Base-by-base conservation (phyloP, 2,113 vertebrate species). In the Phaetusa simplex region DNA sequence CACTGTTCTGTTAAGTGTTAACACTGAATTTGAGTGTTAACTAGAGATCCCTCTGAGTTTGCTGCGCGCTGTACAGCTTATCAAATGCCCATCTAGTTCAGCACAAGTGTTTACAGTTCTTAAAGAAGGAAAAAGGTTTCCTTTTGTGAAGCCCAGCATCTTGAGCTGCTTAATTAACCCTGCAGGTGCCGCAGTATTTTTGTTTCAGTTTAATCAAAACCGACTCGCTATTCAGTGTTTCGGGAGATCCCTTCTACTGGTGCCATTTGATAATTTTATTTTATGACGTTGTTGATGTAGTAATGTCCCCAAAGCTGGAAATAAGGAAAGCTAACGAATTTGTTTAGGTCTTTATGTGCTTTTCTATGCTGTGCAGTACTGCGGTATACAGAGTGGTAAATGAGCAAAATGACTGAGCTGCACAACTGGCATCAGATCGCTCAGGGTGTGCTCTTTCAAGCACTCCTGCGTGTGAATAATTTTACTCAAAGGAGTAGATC, bases 1-100 rank as follows among this genome's bases (percentile, higher is more conserved):
- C 98, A 82, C 96, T 97, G 98, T 98, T 98, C 97, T 97, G 96
- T 97, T 97, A 98, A 98, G 99, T 98, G 98, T 98, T 98, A 98
- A 98, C 98, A 96, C 97, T 71, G 97, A 96, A 95, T 95, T 95
- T 91, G 97, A 97, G 98, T 97, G 98, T 98, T 98, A 98, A 97
- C 97, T 94, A 53, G 98, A 97, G 97, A 97, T 96, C 95, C 97
- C 96, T 84, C 66, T 5, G 96, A 97, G 98, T 95, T 92, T 89
- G 95, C 94, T 96, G 20, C 83, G 22, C 19, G 96, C 94, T 42
- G 81, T 64, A 58, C 77, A 42, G 97, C 97, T 97, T 97, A 97
- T 96, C 98, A 92, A 90, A 97, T 92, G 94, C 95, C 96, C 94
- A 89, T 97, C 97, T 96, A 83, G 90, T 77, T 87, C 86, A 47